phyloP scores from a whole-genome alignment of 2,888 invertebrate genomes.

The Eucera pruinosa region DNA sequence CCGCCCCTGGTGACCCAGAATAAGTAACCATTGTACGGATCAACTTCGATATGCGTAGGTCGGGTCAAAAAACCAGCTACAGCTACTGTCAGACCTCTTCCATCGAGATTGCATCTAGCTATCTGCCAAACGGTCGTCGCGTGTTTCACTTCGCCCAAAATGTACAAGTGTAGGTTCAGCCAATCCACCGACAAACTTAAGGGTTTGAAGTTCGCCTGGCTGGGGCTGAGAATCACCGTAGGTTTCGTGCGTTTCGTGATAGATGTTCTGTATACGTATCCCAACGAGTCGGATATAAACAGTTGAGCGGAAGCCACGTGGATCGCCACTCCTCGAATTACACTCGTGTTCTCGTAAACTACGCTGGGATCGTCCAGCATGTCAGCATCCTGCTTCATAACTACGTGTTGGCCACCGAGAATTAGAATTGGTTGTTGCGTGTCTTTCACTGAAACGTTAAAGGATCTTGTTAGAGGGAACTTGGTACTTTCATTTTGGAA shows the following conservation, averaged over 20 bases:
- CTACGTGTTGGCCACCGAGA: constrained; percentile 88
- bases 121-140: constrained; percentile 89
- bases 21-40: constrained; percentile 96
- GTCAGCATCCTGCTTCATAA: constrained; percentile 88
- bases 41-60: constrained; percentile 93
- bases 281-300: constrained; percentile 91
- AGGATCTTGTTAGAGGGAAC: constrained; percentile 30
- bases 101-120: constrained; percentile 90
- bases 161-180: constrained; percentile 93
- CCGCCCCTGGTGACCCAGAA: constrained; percentile 91
- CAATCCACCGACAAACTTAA: constrained; percentile 93
- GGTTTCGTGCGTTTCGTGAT: constrained; percentile 74
- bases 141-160: constrained; percentile 90
- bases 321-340: constrained; percentile 89
- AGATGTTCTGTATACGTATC: constrained; percentile 86
- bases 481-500: too few species aligned
- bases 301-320: constrained; percentile 90
- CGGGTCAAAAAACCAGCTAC: constrained; percentile 89
- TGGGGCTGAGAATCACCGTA: constrained; percentile 86
- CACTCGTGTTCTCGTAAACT: constrained; percentile 87
- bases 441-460: constrained; percentile 86
- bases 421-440: constrained; percentile 89
- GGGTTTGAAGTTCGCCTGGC: constrained; percentile 88
- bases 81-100: constrained; percentile 89
- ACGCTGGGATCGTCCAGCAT: constrained; percentile 89